A percentile compares a stretch with the other conserved stretches of the same genome.
phyloP scores from a whole-genome alignment of 37 sponge, comb jelly and placozoan species.

The Ianthella basta region DNA sequence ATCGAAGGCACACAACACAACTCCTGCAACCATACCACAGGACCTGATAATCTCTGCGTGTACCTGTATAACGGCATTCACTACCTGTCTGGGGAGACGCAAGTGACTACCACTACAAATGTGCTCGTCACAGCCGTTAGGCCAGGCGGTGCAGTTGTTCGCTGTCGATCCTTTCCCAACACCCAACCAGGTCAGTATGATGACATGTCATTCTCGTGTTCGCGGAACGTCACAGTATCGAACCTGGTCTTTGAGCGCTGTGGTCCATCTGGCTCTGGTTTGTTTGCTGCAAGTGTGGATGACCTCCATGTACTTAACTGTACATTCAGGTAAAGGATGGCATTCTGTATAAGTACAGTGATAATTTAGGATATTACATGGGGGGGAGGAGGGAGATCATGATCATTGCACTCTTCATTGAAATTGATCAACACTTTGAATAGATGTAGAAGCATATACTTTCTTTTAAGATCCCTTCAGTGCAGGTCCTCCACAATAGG shows the following conservation, averaged over 20 bases:
- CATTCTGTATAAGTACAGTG: too few species aligned
- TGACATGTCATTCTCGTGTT: slow-evolving; percentile 44
- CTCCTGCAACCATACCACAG: background rate
- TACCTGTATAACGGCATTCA: background rate
- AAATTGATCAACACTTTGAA: too few species aligned
- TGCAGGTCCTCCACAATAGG: too few species aligned
- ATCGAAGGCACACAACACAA: background rate
- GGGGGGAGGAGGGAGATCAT: too few species aligned
- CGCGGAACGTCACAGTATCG: slow-evolving; percentile 25
- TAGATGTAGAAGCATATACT: too few species aligned
- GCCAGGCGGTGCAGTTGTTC: slow-evolving; percentile 41
- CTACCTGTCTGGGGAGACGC: background rate
- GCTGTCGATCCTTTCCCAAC: slow-evolving; percentile 43
- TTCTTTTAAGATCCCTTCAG: too few species aligned
- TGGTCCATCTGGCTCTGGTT: slow-evolving; percentile 56
- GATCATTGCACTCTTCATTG: too few species aligned
- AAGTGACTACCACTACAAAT: background rate
- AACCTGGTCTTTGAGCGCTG: slow-evolving; percentile 61
- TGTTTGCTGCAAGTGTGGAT: slow-evolving; percentile 38
- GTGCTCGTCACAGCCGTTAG: slow-evolving; percentile 42
- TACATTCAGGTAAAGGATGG: slow-evolving; percentile 60
- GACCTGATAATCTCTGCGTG: slow-evolving; percentile 10
- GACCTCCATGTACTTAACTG: slow-evolving; percentile 43
- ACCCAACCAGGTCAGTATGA: background rate
- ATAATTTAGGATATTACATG: too few species aligned